Percentiles rank a stretch among this genome's conserved stretches.
phyloP scores from a whole-genome alignment of 1,140 invertebrate species.

The Drosophila pseudoananassae region DNA sequence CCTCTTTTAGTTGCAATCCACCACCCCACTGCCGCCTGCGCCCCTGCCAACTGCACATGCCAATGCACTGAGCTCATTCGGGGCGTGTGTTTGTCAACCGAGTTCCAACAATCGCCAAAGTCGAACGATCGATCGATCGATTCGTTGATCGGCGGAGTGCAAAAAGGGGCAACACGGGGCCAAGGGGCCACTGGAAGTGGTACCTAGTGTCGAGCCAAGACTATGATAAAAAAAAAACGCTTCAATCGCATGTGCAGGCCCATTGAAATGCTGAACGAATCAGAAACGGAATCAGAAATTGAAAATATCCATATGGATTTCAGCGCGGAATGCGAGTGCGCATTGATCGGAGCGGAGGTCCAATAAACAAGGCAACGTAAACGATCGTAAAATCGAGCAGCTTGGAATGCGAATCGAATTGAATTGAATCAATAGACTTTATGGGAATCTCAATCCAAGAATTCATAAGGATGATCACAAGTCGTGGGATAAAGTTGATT shows the following conservation, averaged over 20 bases:
- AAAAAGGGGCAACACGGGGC: not conserved
- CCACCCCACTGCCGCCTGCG: not conserved
- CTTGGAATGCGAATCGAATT: constrained; percentile 29
- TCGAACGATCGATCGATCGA: constrained; percentile 45
- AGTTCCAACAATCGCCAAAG: constrained; percentile 62
- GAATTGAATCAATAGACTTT: constrained; percentile 8
- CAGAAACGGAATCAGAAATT: constrained; percentile 51
- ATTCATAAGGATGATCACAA: constrained; percentile 5
- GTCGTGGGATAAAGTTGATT: not conserved
- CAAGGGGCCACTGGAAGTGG: constrained; percentile 6
- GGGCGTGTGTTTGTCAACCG: constrained; percentile 66
- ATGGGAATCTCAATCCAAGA: not conserved
- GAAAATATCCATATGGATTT: constrained; percentile 66
- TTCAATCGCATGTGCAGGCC: constrained; percentile 55
- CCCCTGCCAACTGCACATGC: constrained; percentile 69
- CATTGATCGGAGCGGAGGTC: constrained; percentile 23
- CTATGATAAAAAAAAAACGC: constrained; percentile 48
- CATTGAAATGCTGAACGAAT: constrained; percentile 69
- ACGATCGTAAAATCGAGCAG: constrained; percentile 35
- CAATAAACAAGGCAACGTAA: constrained; percentile 45
- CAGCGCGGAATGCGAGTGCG: constrained; percentile 57
- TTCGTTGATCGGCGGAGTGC: constrained; percentile 14
- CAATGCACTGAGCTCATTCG: constrained; percentile 78
- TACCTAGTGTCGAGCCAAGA: constrained; percentile 1
- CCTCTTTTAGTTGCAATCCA: not conserved